These are phyloP conservation scores for Heliconius cydno DNA, from an alignment of 2,888 invertebrate species.

Conservation along the genomic window DNA sequence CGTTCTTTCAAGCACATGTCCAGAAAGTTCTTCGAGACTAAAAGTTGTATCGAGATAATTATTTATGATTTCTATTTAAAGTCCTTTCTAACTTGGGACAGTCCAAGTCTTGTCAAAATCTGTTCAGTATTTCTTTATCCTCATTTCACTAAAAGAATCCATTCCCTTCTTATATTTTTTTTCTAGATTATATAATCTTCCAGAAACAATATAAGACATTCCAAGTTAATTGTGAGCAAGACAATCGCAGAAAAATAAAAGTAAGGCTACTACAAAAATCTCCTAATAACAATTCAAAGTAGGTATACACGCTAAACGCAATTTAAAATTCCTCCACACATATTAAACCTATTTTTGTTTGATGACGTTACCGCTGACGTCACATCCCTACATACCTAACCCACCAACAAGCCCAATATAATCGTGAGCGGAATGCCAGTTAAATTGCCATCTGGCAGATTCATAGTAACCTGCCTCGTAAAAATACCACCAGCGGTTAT, in stretches of 20 bases:
- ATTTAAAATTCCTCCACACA: slow-evolving; percentile 6
- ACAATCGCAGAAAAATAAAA: background rate
- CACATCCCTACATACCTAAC: slow-evolving; percentile 33
- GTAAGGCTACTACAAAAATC: background rate
- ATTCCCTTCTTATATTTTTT: no score
- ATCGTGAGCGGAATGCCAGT: slow-evolving; percentile 37
- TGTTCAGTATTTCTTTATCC: no score
- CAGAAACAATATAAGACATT: no score
- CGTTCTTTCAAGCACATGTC: no score
- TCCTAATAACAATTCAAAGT: background rate
- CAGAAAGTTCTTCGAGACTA: no score
- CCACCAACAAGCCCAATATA: slow-evolving; percentile 29
- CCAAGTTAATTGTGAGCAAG: no score
- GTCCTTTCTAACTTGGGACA: no score
- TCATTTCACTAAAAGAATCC: no score
- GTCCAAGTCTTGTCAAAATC: no score
- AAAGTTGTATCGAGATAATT: no score
- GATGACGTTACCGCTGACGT: slow-evolving; percentile 40
- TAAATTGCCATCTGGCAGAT: slow-evolving; percentile 39
- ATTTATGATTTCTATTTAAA: no score
- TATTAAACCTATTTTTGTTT: slow-evolving; percentile 37
- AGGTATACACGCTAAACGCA: background rate
- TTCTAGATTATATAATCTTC: no score
- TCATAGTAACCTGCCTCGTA: slow-evolving; percentile 32
- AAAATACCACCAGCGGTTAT: slow-evolving; percentile 30